These are phyloP conservation scores for Anoplopoma fimbria DNA, from an alignment of 2,113 vertebrate species.

Conservation along the genomic window DNA sequence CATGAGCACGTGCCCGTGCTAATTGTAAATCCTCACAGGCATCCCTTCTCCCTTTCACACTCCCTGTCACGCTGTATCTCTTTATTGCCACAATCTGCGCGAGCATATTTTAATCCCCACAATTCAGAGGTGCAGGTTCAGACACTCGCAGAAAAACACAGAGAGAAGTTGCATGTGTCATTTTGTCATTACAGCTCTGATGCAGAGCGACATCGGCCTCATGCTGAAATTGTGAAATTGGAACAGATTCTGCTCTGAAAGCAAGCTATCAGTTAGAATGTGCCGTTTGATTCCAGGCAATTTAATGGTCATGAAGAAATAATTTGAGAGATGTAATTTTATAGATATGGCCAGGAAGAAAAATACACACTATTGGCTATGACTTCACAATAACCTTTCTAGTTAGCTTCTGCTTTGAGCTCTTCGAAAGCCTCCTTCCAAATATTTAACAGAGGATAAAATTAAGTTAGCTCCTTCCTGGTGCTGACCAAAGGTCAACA, in stretches of 20 bases:
- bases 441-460: background rate
- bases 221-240: conserved; percentile 25
- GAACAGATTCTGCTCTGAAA: conserved; percentile 28
- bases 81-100: conserved; percentile 40
- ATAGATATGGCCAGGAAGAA: background rate
- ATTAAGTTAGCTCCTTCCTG: background rate
- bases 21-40: conserved; percentile 65
- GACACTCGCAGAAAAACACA: conserved; percentile 46
- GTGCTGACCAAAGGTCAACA: conserved; percentile 37
- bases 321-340: conserved; percentile 18
- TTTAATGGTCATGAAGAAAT: conserved; percentile 4
- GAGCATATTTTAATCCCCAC: conserved; percentile 50
- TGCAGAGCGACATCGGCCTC: background rate
- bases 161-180: conserved; percentile 12
- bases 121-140: conserved; percentile 32
- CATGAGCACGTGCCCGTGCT: conserved; percentile 49
- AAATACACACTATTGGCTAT: background rate
- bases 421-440: background rate
- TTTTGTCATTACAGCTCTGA: conserved; percentile 24
- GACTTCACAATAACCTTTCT: conserved; percentile 7
- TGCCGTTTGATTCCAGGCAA: conserved; percentile 20
- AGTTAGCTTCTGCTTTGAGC: background rate
- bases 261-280: conserved; percentile 6
- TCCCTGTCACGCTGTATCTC: conserved; percentile 44
- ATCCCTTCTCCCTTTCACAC: conserved; percentile 43